A percentile compares a stretch with the other conserved stretches of the same genome.
Conservation (phyloP, 2,113 vertebrate species). For the Pseudorasbora parva region DNA sequence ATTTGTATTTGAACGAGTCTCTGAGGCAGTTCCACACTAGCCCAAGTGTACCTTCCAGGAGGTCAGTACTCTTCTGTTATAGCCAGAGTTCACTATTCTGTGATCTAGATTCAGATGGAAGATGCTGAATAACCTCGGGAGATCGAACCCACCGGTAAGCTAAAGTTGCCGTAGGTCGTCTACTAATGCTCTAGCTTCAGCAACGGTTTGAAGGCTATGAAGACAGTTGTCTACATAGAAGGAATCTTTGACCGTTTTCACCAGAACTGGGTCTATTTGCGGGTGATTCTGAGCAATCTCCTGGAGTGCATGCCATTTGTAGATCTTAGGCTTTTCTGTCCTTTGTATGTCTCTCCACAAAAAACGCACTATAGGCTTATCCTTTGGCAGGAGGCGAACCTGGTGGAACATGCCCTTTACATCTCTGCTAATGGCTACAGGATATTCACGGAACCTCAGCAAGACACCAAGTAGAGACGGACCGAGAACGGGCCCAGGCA, state of each 20-base stretch:
- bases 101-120: not conserved
- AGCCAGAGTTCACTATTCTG: not conserved
- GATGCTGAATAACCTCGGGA: not conserved
- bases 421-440: not conserved
- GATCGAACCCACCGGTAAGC: not conserved
- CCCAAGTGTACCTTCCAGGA: not conserved
- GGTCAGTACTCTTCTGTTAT: not conserved
- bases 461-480: not conserved
- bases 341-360: not conserved
- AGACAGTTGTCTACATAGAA: slow-evolving; percentile 22
- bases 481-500: not conserved
- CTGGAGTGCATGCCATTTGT: slow-evolving; percentile 21
- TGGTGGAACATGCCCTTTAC: not conserved
- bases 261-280: not conserved
- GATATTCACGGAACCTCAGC: not conserved
- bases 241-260: not conserved
- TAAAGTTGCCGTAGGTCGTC: not conserved
- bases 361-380: not conserved
- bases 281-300: not conserved
- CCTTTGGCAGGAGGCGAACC: no score
- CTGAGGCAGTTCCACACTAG: not conserved
- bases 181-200: not conserved
- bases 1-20: not conserved
- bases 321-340: not conserved
- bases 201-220: not conserved